These are phyloP conservation scores for Tetrapedia diversipes DNA, from an alignment of 2,888 invertebrate species.

Conservation along the genomic window DNA sequence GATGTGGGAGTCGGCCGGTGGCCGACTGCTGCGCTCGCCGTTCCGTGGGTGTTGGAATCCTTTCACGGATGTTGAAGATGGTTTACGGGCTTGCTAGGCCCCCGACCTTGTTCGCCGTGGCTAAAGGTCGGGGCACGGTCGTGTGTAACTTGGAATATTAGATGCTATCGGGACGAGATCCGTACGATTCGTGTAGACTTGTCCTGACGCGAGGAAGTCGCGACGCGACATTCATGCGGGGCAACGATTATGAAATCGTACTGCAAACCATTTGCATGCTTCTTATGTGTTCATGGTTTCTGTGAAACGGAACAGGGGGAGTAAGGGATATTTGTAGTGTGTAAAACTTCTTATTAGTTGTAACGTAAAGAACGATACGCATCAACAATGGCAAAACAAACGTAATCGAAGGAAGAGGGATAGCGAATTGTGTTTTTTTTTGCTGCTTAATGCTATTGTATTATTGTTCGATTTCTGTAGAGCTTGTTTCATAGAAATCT, in stretches of 20 bases:
- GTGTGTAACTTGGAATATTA: slow-evolving; percentile 55
- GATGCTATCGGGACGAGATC: slow-evolving; percentile 61
- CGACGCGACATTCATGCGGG: slow-evolving; percentile 13
- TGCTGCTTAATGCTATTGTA: too few relatives aligned
- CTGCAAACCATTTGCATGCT: slow-evolving; percentile 11
- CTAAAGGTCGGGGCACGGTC: slow-evolving; percentile 72
- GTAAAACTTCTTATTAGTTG: too few relatives aligned
- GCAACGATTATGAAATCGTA: slow-evolving; percentile 40
- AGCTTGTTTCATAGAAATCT: too few relatives aligned
- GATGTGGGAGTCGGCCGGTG: slow-evolving; percentile 67
- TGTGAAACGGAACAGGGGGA: neutral
- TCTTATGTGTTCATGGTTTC: neutral
- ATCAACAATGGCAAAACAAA: too few relatives aligned
- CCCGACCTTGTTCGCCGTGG: slow-evolving; percentile 75
- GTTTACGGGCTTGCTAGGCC: slow-evolving; percentile 72
- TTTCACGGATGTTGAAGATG: slow-evolving; percentile 77
- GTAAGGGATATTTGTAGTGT: too few relatives aligned
- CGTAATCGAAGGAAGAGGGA: too few relatives aligned
- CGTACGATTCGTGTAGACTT: slow-evolving; percentile 54
- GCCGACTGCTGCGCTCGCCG: slow-evolving; percentile 59
- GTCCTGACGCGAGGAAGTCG: slow-evolving; percentile 25
- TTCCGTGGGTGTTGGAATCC: slow-evolving; percentile 78
- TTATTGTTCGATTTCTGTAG: too few relatives aligned
- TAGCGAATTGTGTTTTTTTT: too few relatives aligned
- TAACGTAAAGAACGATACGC: too few relatives aligned